These are phyloP conservation scores for Nerophis ophidion DNA, from an alignment of 2,113 vertebrate genomes.

Conservation along the genomic window DNA sequence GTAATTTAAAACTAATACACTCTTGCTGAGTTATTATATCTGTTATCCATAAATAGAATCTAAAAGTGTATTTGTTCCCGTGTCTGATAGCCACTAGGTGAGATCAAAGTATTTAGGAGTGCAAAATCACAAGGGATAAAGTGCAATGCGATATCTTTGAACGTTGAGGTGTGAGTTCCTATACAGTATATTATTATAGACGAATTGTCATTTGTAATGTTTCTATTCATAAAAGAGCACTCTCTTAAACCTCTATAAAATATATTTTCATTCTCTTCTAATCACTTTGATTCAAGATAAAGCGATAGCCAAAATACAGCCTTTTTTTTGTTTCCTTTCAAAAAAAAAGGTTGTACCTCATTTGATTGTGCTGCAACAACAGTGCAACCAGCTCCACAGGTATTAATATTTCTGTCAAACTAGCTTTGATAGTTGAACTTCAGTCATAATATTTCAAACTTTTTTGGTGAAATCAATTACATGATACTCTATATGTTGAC, in stretches of 20 bases:
- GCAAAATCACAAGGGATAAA: slow-evolving; percentile 72
- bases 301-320: slow-evolving; percentile 40
- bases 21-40: slow-evolving; percentile 40
- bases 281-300: slow-evolving; percentile 52
- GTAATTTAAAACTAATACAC: slow-evolving; percentile 31
- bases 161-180: slow-evolving; percentile 54
- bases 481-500: slow-evolving; percentile 32
- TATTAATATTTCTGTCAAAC: slow-evolving; percentile 42
- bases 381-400: slow-evolving; percentile 53
- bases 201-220: slow-evolving; percentile 51
- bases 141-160: slow-evolving; percentile 68
- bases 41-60: slow-evolving; percentile 27
- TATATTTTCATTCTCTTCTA: slow-evolving; percentile 42
- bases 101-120: slow-evolving; percentile 62
- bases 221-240: slow-evolving; percentile 54
- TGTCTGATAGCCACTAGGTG: slow-evolving; percentile 36
- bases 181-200: slow-evolving; percentile 44
- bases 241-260: slow-evolving; percentile 59
- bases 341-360: slow-evolving; percentile 33
- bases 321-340: slow-evolving; percentile 6
- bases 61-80: slow-evolving; percentile 31
- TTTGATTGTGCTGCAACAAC: slow-evolving; percentile 71
- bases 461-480: slow-evolving; percentile 36
- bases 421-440: slow-evolving; percentile 47
- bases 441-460: slow-evolving; percentile 42